These are phyloP conservation scores for Rhinella marina DNA, from an alignment of 2,797 vertebrate species.

Conservation along the genomic window DNA sequence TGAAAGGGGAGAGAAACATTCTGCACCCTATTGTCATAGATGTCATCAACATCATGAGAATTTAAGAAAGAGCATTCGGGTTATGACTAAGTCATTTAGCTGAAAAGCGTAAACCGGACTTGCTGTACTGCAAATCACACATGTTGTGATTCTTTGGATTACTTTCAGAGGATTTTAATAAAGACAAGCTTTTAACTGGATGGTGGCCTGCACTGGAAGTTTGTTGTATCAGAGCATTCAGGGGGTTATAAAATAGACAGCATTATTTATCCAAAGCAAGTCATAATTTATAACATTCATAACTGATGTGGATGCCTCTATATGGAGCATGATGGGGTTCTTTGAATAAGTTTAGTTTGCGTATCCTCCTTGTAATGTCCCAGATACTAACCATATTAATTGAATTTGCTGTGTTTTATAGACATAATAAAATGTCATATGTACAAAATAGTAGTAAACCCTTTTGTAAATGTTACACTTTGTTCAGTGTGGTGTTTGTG, in stretches of 20 bases:
- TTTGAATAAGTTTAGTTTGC: not conserved
- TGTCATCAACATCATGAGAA: not conserved
- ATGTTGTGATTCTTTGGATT: too few relatives aligned
- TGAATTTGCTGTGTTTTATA: slow-evolving; percentile 17
- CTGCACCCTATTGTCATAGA: not conserved
- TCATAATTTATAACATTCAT: not conserved
- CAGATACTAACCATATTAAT: slow-evolving; percentile 12
- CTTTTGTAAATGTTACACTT: not conserved
- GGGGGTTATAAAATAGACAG: not conserved
- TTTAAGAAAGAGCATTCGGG: too few relatives aligned
- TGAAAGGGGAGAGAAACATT: not conserved
- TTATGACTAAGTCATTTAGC: too few relatives aligned
- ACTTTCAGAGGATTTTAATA: too few relatives aligned
- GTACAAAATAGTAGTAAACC: not conserved
- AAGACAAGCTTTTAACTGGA: too few relatives aligned
- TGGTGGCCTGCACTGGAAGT: too few relatives aligned
- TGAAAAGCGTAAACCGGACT: too few relatives aligned
- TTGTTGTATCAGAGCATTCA: not conserved
- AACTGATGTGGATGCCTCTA: not conserved
- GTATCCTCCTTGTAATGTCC: not conserved
- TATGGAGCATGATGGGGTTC: not conserved
- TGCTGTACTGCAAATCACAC: too few relatives aligned
- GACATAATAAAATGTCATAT: not conserved
- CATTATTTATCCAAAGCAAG: not conserved
- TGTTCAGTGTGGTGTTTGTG: slow-evolving; percentile 19